Conservation (phyloP, 2,113 vertebrate species). For the Apeltes quadracus region DNA sequence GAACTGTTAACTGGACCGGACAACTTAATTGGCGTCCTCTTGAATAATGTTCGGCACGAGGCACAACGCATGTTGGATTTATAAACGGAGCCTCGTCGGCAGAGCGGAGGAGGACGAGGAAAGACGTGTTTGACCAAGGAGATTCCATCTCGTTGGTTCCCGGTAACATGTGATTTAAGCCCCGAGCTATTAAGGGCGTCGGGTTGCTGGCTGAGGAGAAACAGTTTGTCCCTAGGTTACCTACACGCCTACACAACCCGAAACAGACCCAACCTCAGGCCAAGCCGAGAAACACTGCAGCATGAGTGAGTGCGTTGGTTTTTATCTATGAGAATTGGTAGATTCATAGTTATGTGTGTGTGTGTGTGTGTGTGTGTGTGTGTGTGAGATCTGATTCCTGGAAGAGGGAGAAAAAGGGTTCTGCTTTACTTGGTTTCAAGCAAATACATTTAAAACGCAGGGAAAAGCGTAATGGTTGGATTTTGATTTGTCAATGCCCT, state of each 20-base stretch:
- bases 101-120: not conserved
- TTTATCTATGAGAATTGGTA: constrained; percentile 35
- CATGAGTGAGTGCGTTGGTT: constrained; percentile 30
- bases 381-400: constrained; percentile 21
- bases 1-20: not conserved
- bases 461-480: constrained; percentile 42
- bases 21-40: constrained; percentile 3
- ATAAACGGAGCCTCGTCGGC: not conserved
- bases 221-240: constrained; percentile 37
- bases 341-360: constrained; percentile 9
- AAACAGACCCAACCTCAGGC: constrained; percentile 51
- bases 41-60: constrained; percentile 19
- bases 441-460: constrained; percentile 38
- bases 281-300: constrained; percentile 38
- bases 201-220: constrained; percentile 26
- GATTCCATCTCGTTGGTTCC: constrained; percentile 23
- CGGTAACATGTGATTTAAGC: constrained; percentile 43
- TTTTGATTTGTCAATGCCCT: constrained; percentile 52
- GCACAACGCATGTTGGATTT: constrained; percentile 11
- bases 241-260: constrained; percentile 43
- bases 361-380: constrained; percentile 15
- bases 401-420: constrained; percentile 20
- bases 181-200: constrained; percentile 4
- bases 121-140: constrained; percentile 21
- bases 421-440: constrained; percentile 27